Evolutionary conservation across 2,797 vertebrate genomes (phyloP).

Genomic region (Lutjanus argentimaculatus): DNA sequence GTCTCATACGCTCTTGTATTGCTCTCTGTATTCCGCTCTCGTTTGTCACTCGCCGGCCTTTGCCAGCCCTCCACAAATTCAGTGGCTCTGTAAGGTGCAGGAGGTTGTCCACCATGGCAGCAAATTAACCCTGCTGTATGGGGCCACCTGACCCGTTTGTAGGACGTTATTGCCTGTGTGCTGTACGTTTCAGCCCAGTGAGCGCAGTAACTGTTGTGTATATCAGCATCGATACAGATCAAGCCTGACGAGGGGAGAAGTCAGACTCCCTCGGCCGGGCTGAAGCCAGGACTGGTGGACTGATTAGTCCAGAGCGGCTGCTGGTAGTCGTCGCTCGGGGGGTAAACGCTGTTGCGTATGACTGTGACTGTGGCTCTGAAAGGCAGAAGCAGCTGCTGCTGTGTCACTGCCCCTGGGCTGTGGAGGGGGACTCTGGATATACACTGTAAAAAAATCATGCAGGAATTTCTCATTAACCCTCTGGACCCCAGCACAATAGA

Average conservation of each 20-base stretch:
- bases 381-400: constrained; percentile 71
- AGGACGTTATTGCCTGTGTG: constrained; percentile 57
- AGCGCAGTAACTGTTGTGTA: constrained; percentile 53
- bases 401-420: constrained; percentile 67
- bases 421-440: constrained; percentile 30
- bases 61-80: constrained; percentile 49
- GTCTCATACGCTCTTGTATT: constrained; percentile 25
- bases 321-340: constrained; percentile 58
- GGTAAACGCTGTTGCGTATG: constrained; percentile 46
- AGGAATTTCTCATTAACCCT: too few species aligned
- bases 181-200: constrained; percentile 47
- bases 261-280: constrained; percentile 36
- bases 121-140: constrained; percentile 59
- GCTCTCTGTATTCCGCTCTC: constrained; percentile 47
- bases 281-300: constrained; percentile 48
- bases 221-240: constrained; percentile 68
- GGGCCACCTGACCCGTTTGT: constrained; percentile 57
- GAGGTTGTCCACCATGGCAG: constrained; percentile 34
- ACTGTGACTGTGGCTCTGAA: constrained; percentile 40
- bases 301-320: constrained; percentile 61
- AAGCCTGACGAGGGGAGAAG: constrained; percentile 48
- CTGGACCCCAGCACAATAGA: too few species aligned
- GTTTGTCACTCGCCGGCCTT: constrained; percentile 57
- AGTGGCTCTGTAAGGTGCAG: constrained; percentile 37
- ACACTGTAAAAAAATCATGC: too few species aligned